Base-by-base conservation (phyloP, 1,140 invertebrate species). In the Drosophila parabipectinata region DNA sequence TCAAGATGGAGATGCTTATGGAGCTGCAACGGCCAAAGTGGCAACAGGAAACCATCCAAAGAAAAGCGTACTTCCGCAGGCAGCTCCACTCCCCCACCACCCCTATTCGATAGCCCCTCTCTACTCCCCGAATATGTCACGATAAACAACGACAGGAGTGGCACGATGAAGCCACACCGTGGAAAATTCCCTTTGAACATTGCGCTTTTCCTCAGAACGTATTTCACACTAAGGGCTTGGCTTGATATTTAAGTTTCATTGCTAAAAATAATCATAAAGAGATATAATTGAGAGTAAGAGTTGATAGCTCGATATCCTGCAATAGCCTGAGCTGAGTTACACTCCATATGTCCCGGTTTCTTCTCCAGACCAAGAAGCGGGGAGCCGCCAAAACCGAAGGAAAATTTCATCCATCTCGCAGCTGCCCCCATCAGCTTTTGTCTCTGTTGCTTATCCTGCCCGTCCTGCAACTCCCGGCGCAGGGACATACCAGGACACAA, bases 11-110 rank as follows among this genome's bases (percentile, higher is more conserved):
- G 48, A 67, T 75, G 68, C 63, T 72, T 74, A 68, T 45, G 53
- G 44, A 54, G 39, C 59, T 61, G 61, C 76, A 62, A 60, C 39
- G 59, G 53, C 8, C 50, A 54, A 54, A 47, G 54, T 32, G 47
- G 51, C 28, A 39, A 63, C 80, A 84, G 80, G 80, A 83, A 85
- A 77, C 77, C 64, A 85, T 59, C 62, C 72, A 80, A 77, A 77
- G 82, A 79, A 59, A 69, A 64, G 81, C 77, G 80, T 73, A 80
- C 77, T 85, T 84, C 72, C 81, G 77, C 81, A 85, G 80, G 67
- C 69, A 61, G 32, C 14, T 50, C 3, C 37, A 39, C 39, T 55
- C n/a, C 39, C 56, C 34, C 48, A 14, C 14, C 5, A 7, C 50
- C 28, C 18, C 37, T 14, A 26, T 24, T 51, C n/a, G 15, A 18